Conservation (phyloP, 2,113 vertebrate species). For the Ellobius talpinus region DNA sequence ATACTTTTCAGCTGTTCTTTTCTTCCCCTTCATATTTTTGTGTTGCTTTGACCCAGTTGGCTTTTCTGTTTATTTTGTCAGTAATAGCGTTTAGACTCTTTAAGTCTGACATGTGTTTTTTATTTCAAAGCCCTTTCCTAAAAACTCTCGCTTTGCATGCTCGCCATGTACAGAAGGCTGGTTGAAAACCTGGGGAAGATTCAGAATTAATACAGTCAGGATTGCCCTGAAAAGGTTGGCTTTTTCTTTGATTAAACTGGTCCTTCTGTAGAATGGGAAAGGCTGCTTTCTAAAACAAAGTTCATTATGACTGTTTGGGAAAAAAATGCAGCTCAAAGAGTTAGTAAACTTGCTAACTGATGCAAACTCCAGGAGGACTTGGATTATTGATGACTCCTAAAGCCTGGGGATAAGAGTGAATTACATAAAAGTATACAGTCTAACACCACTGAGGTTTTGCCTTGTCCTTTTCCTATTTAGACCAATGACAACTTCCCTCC, state of each 20-base stretch:
- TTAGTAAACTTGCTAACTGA: not conserved
- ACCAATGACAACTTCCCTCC: not conserved
- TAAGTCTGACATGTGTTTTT: constrained; percentile 56
- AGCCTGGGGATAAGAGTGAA: not conserved
- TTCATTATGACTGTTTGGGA: not conserved
- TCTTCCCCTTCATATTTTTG: constrained; percentile 46
- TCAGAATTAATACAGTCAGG: not conserved
- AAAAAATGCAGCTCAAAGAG: not conserved
- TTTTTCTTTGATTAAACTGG: not conserved
- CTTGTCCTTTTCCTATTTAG: not conserved
- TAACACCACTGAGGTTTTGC: not conserved
- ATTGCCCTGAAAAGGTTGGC: not conserved
- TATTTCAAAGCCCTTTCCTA: constrained; percentile 46
- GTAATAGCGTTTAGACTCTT: constrained; percentile 43
- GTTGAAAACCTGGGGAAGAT: not conserved
- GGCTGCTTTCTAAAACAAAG: not conserved
- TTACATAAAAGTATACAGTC: not conserved
- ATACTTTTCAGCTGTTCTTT: constrained; percentile 35
- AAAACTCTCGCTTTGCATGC: not conserved
- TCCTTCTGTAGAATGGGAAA: not conserved
- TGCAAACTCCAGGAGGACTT: not conserved
- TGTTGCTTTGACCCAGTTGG: constrained; percentile 35
- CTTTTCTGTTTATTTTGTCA: constrained; percentile 63
- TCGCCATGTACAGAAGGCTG: not conserved
- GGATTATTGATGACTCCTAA: not conserved